A percentile compares a stretch with the other conserved stretches of the same genome.
Evolutionary conservation across 2,888 invertebrate species (phyloP).

Genomic region (Philaethria dido): DNA sequence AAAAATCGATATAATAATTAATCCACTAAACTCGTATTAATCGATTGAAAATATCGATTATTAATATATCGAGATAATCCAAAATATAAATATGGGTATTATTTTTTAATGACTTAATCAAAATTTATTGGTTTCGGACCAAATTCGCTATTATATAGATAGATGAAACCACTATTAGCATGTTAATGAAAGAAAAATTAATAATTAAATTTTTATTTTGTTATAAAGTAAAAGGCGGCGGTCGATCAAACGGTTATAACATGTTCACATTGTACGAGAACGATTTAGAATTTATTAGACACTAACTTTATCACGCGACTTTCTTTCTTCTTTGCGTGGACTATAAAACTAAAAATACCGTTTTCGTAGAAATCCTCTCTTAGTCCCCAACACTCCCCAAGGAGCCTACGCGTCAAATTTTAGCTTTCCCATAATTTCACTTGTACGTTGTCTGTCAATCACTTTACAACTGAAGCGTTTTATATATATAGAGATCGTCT

Average conservation of each 20-base stretch:
- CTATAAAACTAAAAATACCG: too few species aligned
- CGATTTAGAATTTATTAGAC: too few species aligned
- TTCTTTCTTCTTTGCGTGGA: too few species aligned
- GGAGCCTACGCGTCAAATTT: too few species aligned
- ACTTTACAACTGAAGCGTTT: too few species aligned
- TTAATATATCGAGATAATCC: slow-evolving; percentile 42
- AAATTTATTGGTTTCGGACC: slow-evolving; percentile 57
- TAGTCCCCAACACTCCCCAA: too few species aligned
- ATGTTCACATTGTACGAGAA: slow-evolving; percentile 27
- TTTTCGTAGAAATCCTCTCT: too few species aligned
- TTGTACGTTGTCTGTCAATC: too few species aligned
- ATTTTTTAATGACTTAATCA: slow-evolving; percentile 62
- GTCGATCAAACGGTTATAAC: slow-evolving; percentile 36
- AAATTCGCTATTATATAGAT: slow-evolving; percentile 58
- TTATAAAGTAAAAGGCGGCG: slow-evolving; percentile 65
- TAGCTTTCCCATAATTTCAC: too few species aligned
- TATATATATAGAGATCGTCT: too few species aligned
- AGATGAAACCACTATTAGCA: slow-evolving; percentile 60
- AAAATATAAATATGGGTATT: slow-evolving; percentile 43
- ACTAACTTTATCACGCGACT: too few species aligned
- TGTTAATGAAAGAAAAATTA: slow-evolving; percentile 58
- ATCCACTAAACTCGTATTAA: slow-evolving; percentile 32
- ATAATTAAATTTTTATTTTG: slow-evolving; percentile 57
- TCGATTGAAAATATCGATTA: slow-evolving; percentile 34
- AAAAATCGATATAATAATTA: slow-evolving; percentile 32